Conservation (phyloP, 2,888 invertebrate genomes). For the Scaptodrosophila latifasciaeformis region DNA sequence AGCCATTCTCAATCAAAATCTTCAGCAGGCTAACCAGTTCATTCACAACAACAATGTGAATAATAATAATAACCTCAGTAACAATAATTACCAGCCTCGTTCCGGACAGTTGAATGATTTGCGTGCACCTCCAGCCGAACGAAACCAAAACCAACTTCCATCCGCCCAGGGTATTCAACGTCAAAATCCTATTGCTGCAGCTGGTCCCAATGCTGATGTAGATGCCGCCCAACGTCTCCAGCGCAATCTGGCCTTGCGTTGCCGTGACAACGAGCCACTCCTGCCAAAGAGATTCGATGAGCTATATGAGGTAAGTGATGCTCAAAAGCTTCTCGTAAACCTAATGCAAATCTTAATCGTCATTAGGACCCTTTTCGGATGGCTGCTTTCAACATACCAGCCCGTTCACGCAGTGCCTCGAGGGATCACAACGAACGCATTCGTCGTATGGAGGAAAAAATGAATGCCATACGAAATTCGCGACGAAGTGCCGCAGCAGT, state of each 20-base stretch:
- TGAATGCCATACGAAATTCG: slow-evolving; percentile 75
- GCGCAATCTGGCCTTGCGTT: slow-evolving; percentile 72
- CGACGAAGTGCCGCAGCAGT: slow-evolving; percentile 59
- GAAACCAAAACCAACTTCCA: slow-evolving; percentile 40
- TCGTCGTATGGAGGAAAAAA: slow-evolving; percentile 80
- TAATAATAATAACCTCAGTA: slow-evolving; percentile 59
- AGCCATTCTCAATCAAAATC: slow-evolving; percentile 70
- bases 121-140: slow-evolving; percentile 47
- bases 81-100: slow-evolving; percentile 65
- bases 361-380: slow-evolving; percentile 76
- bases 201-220: slow-evolving; percentile 52
- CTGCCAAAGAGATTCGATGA: slow-evolving; percentile 74
- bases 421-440: slow-evolving; percentile 81
- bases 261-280: slow-evolving; percentile 72
- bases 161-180: slow-evolving; percentile 13
- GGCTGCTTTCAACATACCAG: slow-evolving; percentile 78
- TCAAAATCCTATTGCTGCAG: slow-evolving; percentile 14
- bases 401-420: slow-evolving; percentile 74
- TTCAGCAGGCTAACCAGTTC: slow-evolving; percentile 60
- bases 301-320: slow-evolving; percentile 68
- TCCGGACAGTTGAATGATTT: slow-evolving; percentile 62
- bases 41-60: slow-evolving; percentile 67
- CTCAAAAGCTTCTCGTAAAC: background rate
- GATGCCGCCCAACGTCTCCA: slow-evolving; percentile 74
- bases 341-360: background rate